phyloP scores from a whole-genome alignment of 2,797 vertebrate species.

The Crypturellus tataupa region DNA sequence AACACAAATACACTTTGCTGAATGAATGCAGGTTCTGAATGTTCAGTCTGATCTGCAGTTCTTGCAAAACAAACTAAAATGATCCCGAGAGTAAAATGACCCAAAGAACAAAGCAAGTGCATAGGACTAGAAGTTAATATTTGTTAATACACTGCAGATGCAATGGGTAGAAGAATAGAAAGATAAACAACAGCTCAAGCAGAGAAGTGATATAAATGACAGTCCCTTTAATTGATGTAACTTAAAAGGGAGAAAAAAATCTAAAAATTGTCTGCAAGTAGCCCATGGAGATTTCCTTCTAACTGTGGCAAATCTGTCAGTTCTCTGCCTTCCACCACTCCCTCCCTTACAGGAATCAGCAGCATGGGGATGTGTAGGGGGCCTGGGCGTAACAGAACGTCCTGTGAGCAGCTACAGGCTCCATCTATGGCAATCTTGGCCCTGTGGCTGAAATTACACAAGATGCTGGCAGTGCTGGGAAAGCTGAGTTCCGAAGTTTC shows the following conservation, averaged over 20 bases:
- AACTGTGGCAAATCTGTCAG: background rate
- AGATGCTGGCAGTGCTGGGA: background rate
- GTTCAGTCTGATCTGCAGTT: background rate
- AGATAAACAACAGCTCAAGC: background rate
- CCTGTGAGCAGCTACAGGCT: background rate
- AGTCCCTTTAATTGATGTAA: background rate
- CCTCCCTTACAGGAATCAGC: background rate
- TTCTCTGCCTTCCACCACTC: background rate
- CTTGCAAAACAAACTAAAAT: background rate
- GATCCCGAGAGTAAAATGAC: background rate
- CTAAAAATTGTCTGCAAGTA: background rate
- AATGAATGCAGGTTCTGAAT: background rate
- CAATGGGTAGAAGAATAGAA: background rate
- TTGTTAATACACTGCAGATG: background rate
- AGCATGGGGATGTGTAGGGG: rapidly evolving
- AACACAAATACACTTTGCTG: background rate
- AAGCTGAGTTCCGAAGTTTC: background rate
- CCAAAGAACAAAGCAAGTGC: background rate
- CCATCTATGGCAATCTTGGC: background rate
- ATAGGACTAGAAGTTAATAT: background rate
- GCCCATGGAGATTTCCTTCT: background rate
- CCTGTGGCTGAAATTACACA: conserved; percentile 14
- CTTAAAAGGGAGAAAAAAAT: background rate
- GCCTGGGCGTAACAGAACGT: background rate
- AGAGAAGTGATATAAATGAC: background rate